Base-by-base conservation (phyloP, 2,113 vertebrate species). In the Colossoma macropomum region DNA sequence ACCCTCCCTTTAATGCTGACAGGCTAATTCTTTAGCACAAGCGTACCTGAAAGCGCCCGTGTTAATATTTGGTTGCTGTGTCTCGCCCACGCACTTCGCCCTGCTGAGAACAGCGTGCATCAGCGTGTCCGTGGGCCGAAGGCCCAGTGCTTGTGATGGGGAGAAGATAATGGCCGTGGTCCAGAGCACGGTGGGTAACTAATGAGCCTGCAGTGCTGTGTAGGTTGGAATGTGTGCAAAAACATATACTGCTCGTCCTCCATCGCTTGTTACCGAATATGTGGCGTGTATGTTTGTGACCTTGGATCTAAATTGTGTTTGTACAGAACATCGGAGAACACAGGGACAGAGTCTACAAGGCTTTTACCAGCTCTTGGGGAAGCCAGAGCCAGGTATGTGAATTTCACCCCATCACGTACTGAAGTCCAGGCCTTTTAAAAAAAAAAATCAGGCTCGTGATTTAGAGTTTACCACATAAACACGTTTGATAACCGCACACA, bases 401-500 rank as follows among this genome's bases (percentile, higher is more conserved):
- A 19, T 28, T 66, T 34, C 34, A 70, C 30, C 34, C 9, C 21
- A 41, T n/a, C 10, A 41, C 45, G 23, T 38, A n/a, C 68, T 41
- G 32, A 69, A 28, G 45, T 65, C 62, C 62, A 28, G 62, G 62
- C 25, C n/a, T 65, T 65, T 25, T 63, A 16, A 2, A 19, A 10
- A 12, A 28, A 17, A 76, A 59, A 60, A 71, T 68, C 38, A 71
- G 75, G 13, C 75, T 68, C 15, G 23, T 12, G 15, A 74, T 48
- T 81, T 75, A 32, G 60, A 54, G 52, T 25, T 54, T 60, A 28
- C 41, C 23, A 32, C 68, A 83, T 68, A 75, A 82, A 48, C 17
- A 19, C 50, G 2, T 17, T 41, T 41, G 7, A 70, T 70, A 34
- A 70, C 66, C 77, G 82, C 88, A 82, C 76, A 71, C 66, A 73